Evolutionary conservation across 37 sponge, comb jelly and placozoan genomes (phyloP), one percentile per base, ranked within the genome.

Genomic region (Geodia barretti): DNA sequence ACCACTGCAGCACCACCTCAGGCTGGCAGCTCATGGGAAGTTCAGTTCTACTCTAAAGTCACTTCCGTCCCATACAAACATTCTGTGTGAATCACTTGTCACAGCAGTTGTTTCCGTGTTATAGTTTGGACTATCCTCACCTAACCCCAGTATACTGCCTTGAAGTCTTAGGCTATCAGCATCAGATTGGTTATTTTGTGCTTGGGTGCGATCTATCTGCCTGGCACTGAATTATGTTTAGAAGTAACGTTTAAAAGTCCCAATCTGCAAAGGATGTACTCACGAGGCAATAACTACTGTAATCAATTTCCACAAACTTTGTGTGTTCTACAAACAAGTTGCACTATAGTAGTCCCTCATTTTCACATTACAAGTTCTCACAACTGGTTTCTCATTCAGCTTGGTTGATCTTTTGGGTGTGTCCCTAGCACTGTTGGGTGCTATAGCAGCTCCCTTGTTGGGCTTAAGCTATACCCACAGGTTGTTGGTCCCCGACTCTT

Each of bases 111-210:
- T n/a, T 17, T 47, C 14, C 7, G 54, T 47, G 54, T 47, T 14
- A 47, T 17, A 47, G 11, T 14, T 17, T 14, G 14, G 7, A 7
- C 14, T 47, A 17, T 14, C 54, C 14, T 7, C 14, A 14, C 20
- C 9, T 72, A 35, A 14, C 1, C 8, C 2, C 42, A 72, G 72
- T 40, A 40, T 26, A 1, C 72, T 38, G 37, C 72, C 35, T 41
- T 82, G 42, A 82, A 73, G 60, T 82, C 72, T 38, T 28, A 63
- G 35, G 73, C n/a, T n/a, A n/a, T n/a, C n/a, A 73, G 4, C 72
- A 28, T 73, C 82, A 82, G 41, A 82, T 72, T 24, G 82, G 39
- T 7, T 82, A 60, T 54, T 59, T 80, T 43, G 60, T 80, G 58
- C 47, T 42, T 54, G 71, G 80, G 68, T 39, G 1, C 59, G n/a